These are phyloP conservation scores for Anarrhichthys ocellatus DNA, from an alignment of 2,113 vertebrate species.

Conservation along the genomic window DNA sequence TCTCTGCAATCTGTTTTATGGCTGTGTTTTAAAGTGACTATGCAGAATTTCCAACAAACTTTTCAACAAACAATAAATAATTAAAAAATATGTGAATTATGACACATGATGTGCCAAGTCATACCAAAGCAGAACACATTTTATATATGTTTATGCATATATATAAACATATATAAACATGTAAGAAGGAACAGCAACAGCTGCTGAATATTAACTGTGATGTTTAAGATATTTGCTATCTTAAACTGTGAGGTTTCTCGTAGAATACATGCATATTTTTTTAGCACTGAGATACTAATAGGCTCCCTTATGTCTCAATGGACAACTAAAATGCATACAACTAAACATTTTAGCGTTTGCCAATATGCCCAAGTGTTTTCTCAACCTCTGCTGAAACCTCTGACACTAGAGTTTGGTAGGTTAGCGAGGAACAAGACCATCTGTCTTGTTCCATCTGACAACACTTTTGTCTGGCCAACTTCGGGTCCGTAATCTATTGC, in stretches of 20 bases:
- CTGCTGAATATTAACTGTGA: neutral
- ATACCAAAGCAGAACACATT: neutral
- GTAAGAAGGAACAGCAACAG: conserved; percentile 5
- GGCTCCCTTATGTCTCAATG: neutral
- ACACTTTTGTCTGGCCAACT: conserved; percentile 72
- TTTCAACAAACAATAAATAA: neutral
- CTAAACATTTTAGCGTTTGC: conserved; percentile 18
- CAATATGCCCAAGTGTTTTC: conserved; percentile 14
- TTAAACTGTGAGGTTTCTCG: neutral
- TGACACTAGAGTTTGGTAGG: conserved; percentile 65
- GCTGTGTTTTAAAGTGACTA: conserved; percentile 3
- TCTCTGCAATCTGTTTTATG: neutral
- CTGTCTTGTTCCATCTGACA: conserved; percentile 72
- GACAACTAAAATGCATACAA: neutral
- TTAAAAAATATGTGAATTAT: neutral
- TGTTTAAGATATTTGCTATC: neutral
- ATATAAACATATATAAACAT: neutral
- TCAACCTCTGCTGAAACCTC: conserved; percentile 45
- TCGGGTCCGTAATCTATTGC: conserved; percentile 72
- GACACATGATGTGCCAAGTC: neutral
- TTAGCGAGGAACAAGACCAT: conserved; percentile 68
- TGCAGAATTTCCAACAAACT: neutral
- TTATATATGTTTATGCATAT: no score
- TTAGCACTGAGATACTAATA: neutral
- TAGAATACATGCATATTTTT: neutral